A percentile compares a stretch with the other conserved stretches of the same genome.
These are phyloP conservation scores for Aethina tumida DNA, from an alignment of 1,140 invertebrate genomes.

Conservation along the genomic window DNA sequence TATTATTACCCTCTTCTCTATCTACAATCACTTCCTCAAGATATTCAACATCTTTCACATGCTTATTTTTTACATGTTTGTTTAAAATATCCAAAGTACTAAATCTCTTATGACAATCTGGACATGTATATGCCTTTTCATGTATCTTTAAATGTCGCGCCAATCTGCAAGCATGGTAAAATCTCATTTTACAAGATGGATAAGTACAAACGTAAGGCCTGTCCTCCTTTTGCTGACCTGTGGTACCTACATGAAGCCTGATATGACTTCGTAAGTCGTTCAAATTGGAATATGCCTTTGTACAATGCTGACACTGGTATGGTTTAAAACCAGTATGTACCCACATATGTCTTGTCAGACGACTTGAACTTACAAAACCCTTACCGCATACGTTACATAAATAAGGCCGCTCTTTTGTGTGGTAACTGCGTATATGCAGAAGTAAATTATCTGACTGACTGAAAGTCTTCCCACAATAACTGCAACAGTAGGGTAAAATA, in stretches of 20 bases:
- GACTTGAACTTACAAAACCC: slow-evolving; percentile 25
- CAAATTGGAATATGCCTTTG: slow-evolving; percentile 27
- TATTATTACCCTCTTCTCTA: no score
- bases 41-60: no score
- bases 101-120: no score
- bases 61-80: no score
- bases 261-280: slow-evolving; percentile 27
- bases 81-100: no score
- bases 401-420: slow-evolving; percentile 59
- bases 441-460: slow-evolving; percentile 29
- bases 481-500: background rate
- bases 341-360: slow-evolving; percentile 29
- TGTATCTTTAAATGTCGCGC: background rate
- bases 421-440: slow-evolving; percentile 33
- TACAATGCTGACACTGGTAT: slow-evolving; percentile 22
- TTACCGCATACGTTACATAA: slow-evolving; percentile 58
- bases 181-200: background rate
- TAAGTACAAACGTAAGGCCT: no score
- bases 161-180: background rate
- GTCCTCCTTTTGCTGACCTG: background rate
- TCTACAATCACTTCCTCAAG: no score
- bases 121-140: background rate
- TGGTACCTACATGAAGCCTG: slow-evolving; percentile 11
- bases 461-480: slow-evolving; percentile 26
- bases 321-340: slow-evolving; percentile 28